Conservation (phyloP, 2,888 invertebrate species). For the Troglohyphantes excavatus region DNA sequence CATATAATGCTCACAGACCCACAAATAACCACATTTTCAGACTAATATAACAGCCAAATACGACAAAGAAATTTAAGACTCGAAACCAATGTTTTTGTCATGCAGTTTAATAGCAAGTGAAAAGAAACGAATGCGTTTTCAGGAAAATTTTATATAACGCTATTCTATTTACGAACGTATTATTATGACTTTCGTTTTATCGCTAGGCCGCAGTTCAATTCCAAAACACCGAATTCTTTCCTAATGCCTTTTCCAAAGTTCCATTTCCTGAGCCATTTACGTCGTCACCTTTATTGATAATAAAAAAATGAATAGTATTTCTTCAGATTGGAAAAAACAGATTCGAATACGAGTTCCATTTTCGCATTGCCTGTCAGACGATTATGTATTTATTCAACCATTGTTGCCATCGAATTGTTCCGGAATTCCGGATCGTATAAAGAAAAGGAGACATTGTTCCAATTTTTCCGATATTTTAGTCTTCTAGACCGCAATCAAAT, state of each 20-base stretch:
- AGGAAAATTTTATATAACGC: background rate
- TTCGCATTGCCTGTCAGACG: background rate
- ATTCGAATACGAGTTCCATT: background rate
- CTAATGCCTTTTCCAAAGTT: background rate
- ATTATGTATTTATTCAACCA: background rate
- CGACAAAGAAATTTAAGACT: no score
- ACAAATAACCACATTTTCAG: no score
- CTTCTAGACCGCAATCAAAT: background rate
- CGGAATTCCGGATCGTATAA: background rate
- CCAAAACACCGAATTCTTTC: background rate
- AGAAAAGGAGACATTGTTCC: background rate
- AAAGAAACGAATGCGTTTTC: background rate
- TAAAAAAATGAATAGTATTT: background rate
- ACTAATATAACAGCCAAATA: no score
- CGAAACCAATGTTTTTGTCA: no score
- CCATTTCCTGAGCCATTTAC: background rate
- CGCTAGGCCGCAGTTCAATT: background rate
- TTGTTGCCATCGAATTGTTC: background rate
- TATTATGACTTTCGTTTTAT: background rate
- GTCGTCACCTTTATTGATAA: background rate
- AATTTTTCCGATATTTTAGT: background rate
- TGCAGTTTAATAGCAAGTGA: no score
- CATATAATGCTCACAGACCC: no score
- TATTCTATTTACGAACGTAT: background rate
- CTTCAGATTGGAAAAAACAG: background rate